A percentile compares a stretch with the other conserved stretches of the same genome.
Conservation (phyloP, 2,113 vertebrate genomes). For the Phainopepla nitens region DNA sequence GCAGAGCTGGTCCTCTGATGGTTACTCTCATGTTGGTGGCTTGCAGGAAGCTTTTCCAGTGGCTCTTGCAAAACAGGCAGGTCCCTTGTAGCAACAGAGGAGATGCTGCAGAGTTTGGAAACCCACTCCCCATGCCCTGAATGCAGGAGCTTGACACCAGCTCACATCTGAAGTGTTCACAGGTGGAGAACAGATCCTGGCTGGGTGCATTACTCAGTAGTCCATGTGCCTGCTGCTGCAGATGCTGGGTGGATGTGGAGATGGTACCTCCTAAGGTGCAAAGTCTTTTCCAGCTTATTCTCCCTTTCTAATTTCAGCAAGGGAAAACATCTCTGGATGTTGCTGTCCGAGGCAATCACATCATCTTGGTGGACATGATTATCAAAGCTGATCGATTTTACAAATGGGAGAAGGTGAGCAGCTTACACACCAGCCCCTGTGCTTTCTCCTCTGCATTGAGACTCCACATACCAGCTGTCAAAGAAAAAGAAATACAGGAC, state of each 20-base stretch:
- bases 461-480: not conserved
- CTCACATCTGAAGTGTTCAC: not conserved
- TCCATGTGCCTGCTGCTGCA: not conserved
- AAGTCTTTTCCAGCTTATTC: not conserved
- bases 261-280: not conserved
- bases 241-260: accelerated
- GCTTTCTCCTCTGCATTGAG: not conserved
- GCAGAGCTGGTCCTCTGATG: not conserved
- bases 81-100: not conserved
- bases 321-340: conserved; percentile 85
- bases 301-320: conserved; percentile 73
- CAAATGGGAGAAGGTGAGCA: conserved; percentile 81
- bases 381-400: conserved; percentile 90
- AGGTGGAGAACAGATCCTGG: not conserved
- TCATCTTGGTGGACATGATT: conserved; percentile 87
- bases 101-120: not conserved
- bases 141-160: not conserved
- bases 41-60: not conserved
- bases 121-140: not conserved
- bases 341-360: conserved; percentile 83
- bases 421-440: not conserved
- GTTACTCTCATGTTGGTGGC: not conserved
- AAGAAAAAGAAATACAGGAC: not conserved
- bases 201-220: not conserved
- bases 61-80: not conserved